Evolutionary conservation across 2,797 vertebrate species (phyloP), one percentile per base, ranked within the genome.

Genomic region (Acomys russatus): DNA sequence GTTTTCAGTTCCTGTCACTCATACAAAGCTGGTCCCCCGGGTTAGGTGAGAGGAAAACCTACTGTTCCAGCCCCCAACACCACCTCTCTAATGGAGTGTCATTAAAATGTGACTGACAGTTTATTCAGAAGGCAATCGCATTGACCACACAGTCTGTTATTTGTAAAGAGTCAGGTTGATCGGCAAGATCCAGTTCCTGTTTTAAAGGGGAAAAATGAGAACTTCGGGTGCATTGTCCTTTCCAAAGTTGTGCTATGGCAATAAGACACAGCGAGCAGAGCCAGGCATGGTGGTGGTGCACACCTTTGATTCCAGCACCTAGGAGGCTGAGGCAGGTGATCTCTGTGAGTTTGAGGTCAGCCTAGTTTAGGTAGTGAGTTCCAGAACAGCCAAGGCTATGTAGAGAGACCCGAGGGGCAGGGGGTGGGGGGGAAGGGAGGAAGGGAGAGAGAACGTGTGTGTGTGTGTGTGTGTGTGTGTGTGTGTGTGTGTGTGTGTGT

Each of bases 101-200:
- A 80, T 83, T 9, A 25, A 89, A 97, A 98, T 98, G n/a, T n/a
- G 97, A 97, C 96, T 84, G 98, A 88, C 88, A 94, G 97, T 98
- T 98, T 20, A 18, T 95, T 92, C 93, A 94, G 92, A 97, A 95
- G 78, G 94, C 97, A 96, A 93, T 97, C 28, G 83, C 93, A 92
- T 96, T 96, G 97, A 98, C 98, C 97, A 94, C 97, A 97, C 92
- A 88, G 94, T 97, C 94, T 97, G 94, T 98, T 98, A 98, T 97
- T 97, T 96, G 84, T 96, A 97, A 98, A 97, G 1, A 64, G 0
- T 94, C 97, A 97, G 97, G 82, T 97, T 98, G 98, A 98, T 98
- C 93, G 98, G 98, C 96, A 98, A 93, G 79, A 95, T 33, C 80
- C 84, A 74, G 96, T 73, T 88, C 96, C 97, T 91, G 38, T 92